phyloP scores from a whole-genome alignment of 2,113 vertebrate genomes.

The Acrocephalus kingi region DNA sequence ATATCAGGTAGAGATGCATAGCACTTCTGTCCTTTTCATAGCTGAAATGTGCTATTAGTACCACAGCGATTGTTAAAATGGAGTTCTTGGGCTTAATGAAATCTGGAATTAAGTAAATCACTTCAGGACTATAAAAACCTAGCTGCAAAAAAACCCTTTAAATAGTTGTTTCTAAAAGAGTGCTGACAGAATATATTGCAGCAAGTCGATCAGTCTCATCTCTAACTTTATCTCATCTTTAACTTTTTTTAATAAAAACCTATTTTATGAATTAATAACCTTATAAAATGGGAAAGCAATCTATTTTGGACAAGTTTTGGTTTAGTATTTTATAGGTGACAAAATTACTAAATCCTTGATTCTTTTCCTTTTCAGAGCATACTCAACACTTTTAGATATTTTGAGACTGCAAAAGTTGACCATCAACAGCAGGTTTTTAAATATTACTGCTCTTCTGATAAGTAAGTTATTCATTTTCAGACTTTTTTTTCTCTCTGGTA shows the following conservation, averaged over 20 bases:
- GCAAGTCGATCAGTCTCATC: not conserved
- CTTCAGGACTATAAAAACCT: not conserved
- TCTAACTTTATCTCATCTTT: not conserved
- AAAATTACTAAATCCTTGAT: not conserved
- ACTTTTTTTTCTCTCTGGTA: not conserved
- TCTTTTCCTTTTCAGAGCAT: conserved; percentile 29
- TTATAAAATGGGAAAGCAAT: not conserved
- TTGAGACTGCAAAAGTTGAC: not conserved
- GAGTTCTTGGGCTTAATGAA: not conserved
- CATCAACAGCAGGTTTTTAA: not conserved
- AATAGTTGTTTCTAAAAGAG: not conserved
- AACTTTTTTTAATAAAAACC: not conserved
- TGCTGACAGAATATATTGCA: not conserved
- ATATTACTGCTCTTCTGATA: not conserved
- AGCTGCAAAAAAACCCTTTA: not conserved
- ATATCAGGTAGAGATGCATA: not conserved
- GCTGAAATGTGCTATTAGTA: not conserved
- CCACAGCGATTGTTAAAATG: not conserved
- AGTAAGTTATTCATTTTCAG: conserved; percentile 22
- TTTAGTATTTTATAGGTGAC: not conserved
- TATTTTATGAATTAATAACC: not conserved
- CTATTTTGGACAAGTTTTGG: not conserved
- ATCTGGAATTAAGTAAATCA: conserved; percentile 14
- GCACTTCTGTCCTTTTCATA: not conserved
- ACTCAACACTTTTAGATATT: not conserved